Conservation (phyloP, 2,888 invertebrate species). For the Scaptomyza tumidula region DNA sequence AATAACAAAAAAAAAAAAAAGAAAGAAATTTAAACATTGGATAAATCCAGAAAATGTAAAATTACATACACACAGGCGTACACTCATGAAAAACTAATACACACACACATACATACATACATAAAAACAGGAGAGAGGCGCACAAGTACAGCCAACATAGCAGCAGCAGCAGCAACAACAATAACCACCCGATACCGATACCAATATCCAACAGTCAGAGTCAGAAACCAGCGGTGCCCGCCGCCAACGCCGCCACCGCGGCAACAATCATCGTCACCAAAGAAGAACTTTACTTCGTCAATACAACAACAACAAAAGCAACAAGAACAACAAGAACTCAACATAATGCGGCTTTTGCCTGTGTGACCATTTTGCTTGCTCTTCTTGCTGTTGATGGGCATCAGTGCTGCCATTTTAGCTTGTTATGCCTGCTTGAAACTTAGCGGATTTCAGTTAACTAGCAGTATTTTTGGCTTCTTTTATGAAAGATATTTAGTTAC, state of each 20-base stretch:
- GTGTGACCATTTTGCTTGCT: constrained; percentile 54
- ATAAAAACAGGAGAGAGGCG: constrained; percentile 28
- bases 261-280: constrained; percentile 77
- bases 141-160: constrained; percentile 75
- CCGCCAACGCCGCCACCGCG: constrained; percentile 57
- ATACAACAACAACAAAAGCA: constrained; percentile 74
- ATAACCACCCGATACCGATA: constrained; percentile 60
- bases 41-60: constrained; percentile 78
- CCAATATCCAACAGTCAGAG: constrained; percentile 51
- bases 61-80: constrained; percentile 59
- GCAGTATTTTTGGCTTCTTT: neutral
- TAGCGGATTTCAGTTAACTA: neutral
- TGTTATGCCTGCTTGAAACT: neutral
- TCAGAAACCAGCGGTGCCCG: constrained; percentile 55
- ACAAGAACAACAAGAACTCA: constrained; percentile 45
- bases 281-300: constrained; percentile 75
- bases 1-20: no score
- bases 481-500: neutral
- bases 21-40: constrained; percentile 74
- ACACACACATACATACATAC: constrained; percentile 31
- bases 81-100: constrained; percentile 68
- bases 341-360: constrained; percentile 50
- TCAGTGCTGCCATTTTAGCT: neutral
- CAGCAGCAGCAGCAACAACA: constrained; percentile 43
- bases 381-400: constrained; percentile 36